Evolutionary conservation across 2,113 vertebrate genomes (phyloP).

Genomic region (Hoplias malabaricus): DNA sequence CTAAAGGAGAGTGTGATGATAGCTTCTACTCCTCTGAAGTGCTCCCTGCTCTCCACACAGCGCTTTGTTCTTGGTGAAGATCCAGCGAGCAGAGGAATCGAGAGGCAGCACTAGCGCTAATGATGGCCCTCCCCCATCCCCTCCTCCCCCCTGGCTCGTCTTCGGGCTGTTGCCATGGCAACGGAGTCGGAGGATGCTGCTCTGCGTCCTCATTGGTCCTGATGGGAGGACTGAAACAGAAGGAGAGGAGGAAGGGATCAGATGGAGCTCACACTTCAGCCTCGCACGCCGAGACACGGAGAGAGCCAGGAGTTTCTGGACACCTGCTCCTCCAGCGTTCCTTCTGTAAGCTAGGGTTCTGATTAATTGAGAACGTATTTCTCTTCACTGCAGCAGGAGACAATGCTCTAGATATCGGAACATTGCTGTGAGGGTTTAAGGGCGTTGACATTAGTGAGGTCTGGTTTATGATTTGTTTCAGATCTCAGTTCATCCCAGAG

Average conservation of each 20-base stretch:
- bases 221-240: neutral
- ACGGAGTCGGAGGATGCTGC: constrained; percentile 25
- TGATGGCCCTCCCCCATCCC: constrained; percentile 22
- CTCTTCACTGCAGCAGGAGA: no score
- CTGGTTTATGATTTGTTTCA: no score
- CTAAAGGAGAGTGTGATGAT: constrained; percentile 9
- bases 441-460: no score
- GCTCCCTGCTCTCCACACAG: constrained; percentile 30
- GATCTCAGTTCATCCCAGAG: no score
- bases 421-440: no score
- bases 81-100: constrained; percentile 41
- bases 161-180: constrained; percentile 46
- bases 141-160: neutral
- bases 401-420: no score
- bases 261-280: neutral
- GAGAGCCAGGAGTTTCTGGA: no score
- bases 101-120: constrained; percentile 22
- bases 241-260: neutral
- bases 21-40: constrained; percentile 43
- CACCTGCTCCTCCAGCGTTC: no score
- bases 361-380: no score
- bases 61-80: constrained; percentile 56
- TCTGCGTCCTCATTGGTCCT: neutral
- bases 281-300: no score
- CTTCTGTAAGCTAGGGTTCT: no score